Conservation (phyloP, 2,888 invertebrate species). For the Leistus spinibarbis region DNA sequence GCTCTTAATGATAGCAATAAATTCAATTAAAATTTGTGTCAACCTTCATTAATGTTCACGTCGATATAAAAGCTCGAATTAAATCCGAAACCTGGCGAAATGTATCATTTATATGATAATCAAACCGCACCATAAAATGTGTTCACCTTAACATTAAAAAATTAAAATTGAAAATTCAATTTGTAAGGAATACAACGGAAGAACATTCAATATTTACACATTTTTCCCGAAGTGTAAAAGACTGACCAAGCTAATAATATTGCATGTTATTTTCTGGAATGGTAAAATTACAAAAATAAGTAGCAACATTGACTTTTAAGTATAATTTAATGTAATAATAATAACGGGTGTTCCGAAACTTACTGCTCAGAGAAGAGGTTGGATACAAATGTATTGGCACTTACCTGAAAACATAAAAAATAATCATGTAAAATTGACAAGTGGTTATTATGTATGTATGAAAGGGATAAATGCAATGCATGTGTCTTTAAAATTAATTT, state of each 20-base stretch:
- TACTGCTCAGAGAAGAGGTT: background rate
- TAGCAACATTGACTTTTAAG: slow-evolving; percentile 5
- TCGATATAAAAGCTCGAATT: background rate
- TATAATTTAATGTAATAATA: slow-evolving; percentile 28
- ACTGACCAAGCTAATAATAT: no score
- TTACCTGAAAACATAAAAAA: background rate
- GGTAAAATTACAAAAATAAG: background rate
- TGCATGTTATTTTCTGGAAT: background rate
- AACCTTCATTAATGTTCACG: background rate
- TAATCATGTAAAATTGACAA: background rate
- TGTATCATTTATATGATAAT: slow-evolving; percentile 12
- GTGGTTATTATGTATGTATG: background rate
- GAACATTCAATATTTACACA: background rate
- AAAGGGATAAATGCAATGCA: slow-evolving; percentile 11
- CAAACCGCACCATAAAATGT: background rate
- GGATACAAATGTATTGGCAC: background rate
- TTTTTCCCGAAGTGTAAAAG: no score
- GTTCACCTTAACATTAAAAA: background rate
- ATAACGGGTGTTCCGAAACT: slow-evolving; percentile 1
- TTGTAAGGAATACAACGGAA: background rate
- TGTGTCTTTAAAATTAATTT: slow-evolving; percentile 27
- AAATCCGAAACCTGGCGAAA: background rate
- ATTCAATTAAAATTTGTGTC: slow-evolving; percentile 19
- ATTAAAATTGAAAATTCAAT: background rate
- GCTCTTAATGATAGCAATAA: slow-evolving; percentile 15